Conservation (phyloP, 2,888 invertebrate species). For the Troides aeacus region DNA sequence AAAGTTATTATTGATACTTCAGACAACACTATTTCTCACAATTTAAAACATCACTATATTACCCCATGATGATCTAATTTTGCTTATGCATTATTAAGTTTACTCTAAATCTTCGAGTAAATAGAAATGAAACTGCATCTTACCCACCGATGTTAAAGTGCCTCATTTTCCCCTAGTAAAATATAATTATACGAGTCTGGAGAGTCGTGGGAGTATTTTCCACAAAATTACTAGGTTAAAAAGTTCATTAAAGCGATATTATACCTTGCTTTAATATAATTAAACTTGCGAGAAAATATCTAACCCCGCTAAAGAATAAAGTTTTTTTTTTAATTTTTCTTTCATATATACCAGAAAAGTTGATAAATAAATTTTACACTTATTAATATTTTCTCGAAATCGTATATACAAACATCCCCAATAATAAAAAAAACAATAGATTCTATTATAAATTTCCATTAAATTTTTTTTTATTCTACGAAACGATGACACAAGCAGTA, state of each 20-base stretch:
- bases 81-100: not conserved
- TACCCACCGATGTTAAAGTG: not conserved
- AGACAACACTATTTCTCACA: no score
- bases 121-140: not conserved
- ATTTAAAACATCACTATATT: no score
- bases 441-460: no score
- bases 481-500: no score
- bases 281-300: not conserved
- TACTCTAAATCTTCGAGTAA: not conserved
- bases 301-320: not conserved
- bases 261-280: not conserved
- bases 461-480: no score
- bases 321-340: not conserved
- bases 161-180: not conserved
- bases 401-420: no score
- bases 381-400: no score
- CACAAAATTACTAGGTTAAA: not conserved
- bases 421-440: no score
- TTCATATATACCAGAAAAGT: not conserved
- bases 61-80: no score
- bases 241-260: not conserved
- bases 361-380: not conserved
- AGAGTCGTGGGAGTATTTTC: not conserved
- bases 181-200: not conserved
- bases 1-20: no score